A percentile compares a stretch with the other conserved stretches of the same genome.
These are phyloP conservation scores for Rhopalosiphum nymphaeae DNA, from an alignment of 2,888 invertebrate genomes.

Conservation along the genomic window DNA sequence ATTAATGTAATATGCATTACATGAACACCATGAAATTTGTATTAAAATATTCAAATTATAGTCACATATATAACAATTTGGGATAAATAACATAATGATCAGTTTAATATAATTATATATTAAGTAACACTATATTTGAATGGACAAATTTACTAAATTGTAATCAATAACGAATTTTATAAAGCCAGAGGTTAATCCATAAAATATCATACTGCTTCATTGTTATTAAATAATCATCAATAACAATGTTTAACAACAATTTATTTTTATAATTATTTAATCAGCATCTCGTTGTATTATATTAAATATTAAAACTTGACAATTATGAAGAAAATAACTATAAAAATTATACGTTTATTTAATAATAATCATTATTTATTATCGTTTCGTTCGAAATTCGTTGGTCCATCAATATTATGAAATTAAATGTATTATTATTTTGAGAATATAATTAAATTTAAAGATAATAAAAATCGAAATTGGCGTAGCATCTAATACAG, in stretches of 20 bases:
- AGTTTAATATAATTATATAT: background rate
- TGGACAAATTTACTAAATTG: background rate
- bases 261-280: background rate
- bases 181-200: background rate
- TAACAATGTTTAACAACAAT: background rate
- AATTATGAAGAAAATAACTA: background rate
- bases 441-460: background rate
- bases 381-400: background rate
- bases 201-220: background rate
- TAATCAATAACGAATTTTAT: background rate
- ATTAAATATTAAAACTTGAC: background rate
- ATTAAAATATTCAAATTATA: background rate
- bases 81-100: background rate
- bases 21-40: background rate
- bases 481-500: background rate
- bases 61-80: background rate
- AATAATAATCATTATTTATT: background rate
- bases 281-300: background rate
- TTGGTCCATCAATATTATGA: background rate
- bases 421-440: background rate
- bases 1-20: background rate
- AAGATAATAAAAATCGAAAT: background rate
- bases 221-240: background rate
- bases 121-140: background rate
- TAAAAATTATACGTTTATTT: background rate